These are phyloP conservation scores for Tetragonisca angustula DNA, from an alignment of 2,888 invertebrate genomes.

Conservation along the genomic window DNA sequence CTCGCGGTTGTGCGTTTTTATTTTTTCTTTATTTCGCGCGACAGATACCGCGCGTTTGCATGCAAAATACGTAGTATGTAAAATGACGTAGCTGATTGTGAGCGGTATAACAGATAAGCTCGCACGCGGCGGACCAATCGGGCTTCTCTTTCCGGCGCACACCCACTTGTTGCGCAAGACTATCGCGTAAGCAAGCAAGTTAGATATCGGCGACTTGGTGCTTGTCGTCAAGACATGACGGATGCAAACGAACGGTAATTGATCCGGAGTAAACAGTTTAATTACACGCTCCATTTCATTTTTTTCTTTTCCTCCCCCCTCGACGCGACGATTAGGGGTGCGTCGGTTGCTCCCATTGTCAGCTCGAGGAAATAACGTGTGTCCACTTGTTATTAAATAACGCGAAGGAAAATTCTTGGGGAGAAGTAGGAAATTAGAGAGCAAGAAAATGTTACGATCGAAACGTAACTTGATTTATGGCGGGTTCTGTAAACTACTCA, in stretches of 20 bases:
- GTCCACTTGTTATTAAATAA: too few species aligned
- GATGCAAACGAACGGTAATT: conserved; percentile 48
- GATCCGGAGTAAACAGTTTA: conserved; percentile 66
- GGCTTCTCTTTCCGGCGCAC: conserved; percentile 55
- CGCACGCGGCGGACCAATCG: conserved; percentile 40
- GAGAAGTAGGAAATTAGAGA: too few species aligned
- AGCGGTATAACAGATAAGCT: conserved; percentile 15
- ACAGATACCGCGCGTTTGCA: conserved; percentile 10
- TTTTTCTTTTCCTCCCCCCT: not conserved
- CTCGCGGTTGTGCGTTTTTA: not conserved
- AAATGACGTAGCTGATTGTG: conserved; percentile 16
- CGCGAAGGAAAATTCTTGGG: too few species aligned
- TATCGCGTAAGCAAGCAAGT: conserved; percentile 1
- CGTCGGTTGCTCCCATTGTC: too few species aligned
- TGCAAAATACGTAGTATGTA: conserved; percentile 16
- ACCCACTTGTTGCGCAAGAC: conserved; percentile 72
- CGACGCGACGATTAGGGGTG: not conserved
- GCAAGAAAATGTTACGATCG: too few species aligned
- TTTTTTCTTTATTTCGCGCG: not conserved
- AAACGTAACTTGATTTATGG: too few species aligned
- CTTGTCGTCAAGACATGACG: conserved; percentile 37
- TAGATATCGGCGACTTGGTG: conserved; percentile 51
- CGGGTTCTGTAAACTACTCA: too few species aligned
- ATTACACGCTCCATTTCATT: conserved; percentile 44
- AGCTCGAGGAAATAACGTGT: too few species aligned